Evolutionary conservation across 2,888 invertebrate species (phyloP).

Genomic region (Odontothrips loti): DNA sequence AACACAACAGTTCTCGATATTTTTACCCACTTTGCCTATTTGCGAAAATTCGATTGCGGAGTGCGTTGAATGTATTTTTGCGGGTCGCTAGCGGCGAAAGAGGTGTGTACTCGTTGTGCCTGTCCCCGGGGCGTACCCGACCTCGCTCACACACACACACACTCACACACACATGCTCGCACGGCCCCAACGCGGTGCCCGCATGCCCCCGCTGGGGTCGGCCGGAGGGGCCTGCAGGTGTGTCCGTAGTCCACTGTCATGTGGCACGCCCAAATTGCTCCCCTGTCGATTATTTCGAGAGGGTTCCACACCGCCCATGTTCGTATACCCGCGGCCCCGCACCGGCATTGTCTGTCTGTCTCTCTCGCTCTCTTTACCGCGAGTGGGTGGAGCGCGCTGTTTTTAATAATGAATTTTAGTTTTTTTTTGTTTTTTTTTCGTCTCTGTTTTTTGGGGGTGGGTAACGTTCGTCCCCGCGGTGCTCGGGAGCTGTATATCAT

Average conservation of each 20-base stretch:
- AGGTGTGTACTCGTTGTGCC: too few species aligned
- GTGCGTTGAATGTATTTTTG: too few species aligned
- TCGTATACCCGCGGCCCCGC: background rate
- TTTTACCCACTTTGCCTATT: too few species aligned
- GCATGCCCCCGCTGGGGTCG: background rate
- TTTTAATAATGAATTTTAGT: conserved; percentile 26
- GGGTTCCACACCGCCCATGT: background rate
- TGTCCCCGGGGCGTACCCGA: too few species aligned
- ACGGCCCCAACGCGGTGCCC: too few species aligned
- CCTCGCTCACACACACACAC: too few species aligned
- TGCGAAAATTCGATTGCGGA: too few species aligned
- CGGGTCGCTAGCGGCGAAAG: too few species aligned
- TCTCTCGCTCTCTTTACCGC: background rate
- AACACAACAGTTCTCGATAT: too few species aligned
- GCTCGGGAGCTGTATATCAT: background rate
- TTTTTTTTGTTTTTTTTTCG: background rate
- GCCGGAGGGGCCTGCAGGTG: background rate
- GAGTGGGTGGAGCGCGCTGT: background rate
- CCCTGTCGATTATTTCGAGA: conserved; percentile 11
- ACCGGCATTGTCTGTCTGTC: background rate
- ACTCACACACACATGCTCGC: background rate
- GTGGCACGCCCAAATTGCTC: conserved; percentile 8
- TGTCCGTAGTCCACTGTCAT: background rate
- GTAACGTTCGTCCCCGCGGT: background rate
- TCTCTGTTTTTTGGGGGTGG: background rate